Conservation (phyloP, 1,140 invertebrate genomes). For the Nasonia vitripennis region DNA sequence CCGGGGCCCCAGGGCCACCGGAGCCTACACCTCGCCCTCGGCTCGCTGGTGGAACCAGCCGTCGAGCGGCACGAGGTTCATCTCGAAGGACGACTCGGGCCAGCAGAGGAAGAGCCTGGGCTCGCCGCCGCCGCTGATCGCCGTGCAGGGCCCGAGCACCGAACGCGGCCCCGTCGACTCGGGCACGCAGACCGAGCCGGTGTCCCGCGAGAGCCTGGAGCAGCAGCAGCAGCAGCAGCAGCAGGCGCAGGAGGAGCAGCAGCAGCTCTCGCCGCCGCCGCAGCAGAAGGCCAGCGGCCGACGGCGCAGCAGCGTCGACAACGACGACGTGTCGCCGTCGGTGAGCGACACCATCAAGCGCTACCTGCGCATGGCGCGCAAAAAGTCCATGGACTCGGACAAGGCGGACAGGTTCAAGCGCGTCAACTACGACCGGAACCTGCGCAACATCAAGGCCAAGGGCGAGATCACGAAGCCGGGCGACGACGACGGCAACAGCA, state of each 20-base stretch:
- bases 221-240: constrained; percentile 68
- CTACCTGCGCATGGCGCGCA: constrained; percentile 88
- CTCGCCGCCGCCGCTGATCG: constrained; percentile 81
- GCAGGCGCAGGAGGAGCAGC: constrained; percentile 63
- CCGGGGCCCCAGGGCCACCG: constrained; percentile 74
- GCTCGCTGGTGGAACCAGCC: constrained; percentile 67
- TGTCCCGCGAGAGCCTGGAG: constrained; percentile 76
- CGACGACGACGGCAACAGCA: constrained; percentile 82
- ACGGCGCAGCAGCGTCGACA: constrained; percentile 84
- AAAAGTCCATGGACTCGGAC: constrained; percentile 88
- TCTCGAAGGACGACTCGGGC: constrained; percentile 26
- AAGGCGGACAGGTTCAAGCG: constrained; percentile 89
- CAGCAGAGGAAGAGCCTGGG: constrained; percentile 62
- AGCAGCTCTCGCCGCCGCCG: constrained; percentile 53
- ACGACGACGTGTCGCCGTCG: constrained; percentile 89
- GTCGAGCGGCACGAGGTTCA: constrained; percentile 65
- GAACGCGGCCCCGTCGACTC: constrained; percentile 72
- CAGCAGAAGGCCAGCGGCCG: constrained; percentile 65
- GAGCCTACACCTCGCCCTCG: constrained; percentile 69
- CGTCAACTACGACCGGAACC: constrained; percentile 90
- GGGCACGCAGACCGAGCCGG: constrained; percentile 79
- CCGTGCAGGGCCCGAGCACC: constrained; percentile 78
- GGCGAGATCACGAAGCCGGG: constrained; percentile 83
- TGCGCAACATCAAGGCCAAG: constrained; percentile 88
- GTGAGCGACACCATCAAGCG: constrained; percentile 90